These are phyloP conservation scores for Isotomurus palustris DNA, from an alignment of 2,888 invertebrate genomes.

Conservation along the genomic window DNA sequence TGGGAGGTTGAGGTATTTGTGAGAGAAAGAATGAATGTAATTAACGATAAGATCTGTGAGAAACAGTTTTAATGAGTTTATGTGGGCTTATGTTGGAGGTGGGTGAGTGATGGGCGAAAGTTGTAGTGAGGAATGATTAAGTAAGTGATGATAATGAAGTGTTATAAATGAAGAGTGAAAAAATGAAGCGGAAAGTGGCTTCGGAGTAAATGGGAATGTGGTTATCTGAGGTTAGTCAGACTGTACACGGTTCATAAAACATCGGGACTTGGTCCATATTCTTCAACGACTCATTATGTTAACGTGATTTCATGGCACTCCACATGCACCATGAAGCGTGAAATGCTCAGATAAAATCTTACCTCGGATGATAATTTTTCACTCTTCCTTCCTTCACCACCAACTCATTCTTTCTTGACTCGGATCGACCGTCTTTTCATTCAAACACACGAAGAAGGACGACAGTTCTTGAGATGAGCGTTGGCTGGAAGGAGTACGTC, in stretches of 20 bases:
- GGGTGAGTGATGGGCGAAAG: too few species aligned
- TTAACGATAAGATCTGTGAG: too few species aligned
- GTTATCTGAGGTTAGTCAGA: constrained; percentile 29
- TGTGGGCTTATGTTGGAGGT: too few species aligned
- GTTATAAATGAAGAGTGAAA: background rate
- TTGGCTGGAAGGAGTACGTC: too few species aligned
- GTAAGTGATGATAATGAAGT: too few species aligned
- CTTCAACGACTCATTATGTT: constrained; percentile 47
- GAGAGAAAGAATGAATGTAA: too few species aligned
- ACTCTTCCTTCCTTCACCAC: constrained; percentile 15
- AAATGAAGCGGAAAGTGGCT: background rate
- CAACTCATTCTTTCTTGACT: constrained; percentile 11
- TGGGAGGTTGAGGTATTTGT: too few species aligned
- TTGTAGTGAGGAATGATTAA: too few species aligned
- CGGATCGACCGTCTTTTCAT: constrained; percentile 16
- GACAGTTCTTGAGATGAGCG: too few species aligned
- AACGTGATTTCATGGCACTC: constrained; percentile 46
- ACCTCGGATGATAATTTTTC: constrained; percentile 42
- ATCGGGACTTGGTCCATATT: constrained; percentile 46
- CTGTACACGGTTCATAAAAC: constrained; percentile 44
- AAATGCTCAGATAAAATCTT: constrained; percentile 45
- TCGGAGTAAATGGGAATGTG: constrained; percentile 9
- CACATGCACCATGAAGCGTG: constrained; percentile 44
- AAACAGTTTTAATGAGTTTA: too few species aligned
- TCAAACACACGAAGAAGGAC: too few species aligned